Evolutionary conservation across 2,888 invertebrate genomes (phyloP), one percentile per base, ranked within the genome.

Genomic region (Slavum lentiscoides): DNA sequence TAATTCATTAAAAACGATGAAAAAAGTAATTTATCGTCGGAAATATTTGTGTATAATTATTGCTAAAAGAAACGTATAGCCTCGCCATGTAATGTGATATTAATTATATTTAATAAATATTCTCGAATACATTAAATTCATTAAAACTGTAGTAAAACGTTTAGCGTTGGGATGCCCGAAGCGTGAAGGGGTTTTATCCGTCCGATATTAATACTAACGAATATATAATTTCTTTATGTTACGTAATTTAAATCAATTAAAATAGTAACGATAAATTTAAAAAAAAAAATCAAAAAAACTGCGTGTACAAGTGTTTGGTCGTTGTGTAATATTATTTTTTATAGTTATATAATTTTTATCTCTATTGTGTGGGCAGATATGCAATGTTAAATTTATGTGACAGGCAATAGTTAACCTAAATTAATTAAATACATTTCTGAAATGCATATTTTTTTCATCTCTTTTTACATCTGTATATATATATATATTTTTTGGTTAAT

Each of bases 91-190:
- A 72, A 72, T 43, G 72, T 21, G 59, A 72, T 58, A 59, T 72
- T 72, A 43, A 72, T 72, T 72, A 72, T 72, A 66, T 43, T 43
- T 43, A n/a, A n/a, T 43, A 66, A 39, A 66, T 66, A 43, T 43
- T 39, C n/a, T n/a, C 4, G n/a, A 39, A 15, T 37, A n/a, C 64
- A n/a, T n/a, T 6, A n/a, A 58, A 43, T 59, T 70, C 58, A 72
- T 72, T 72, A 11, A 59, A 21, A 39, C 11, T 53, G 53, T 4
- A 53, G 7, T 4, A 7, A 53, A 15, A 17, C 13, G 30, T 30
- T 30, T 30, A 2, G 4, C 30, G 30, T 30, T 30, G 30, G 30
- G 30, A 30, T 30, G 30, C 30, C 30, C 30, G 30, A 2, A 30
- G 30, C 4, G 30, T 30, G 4, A 30, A 30, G 30, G 30, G 30